Conservation (phyloP, 1,140 invertebrate species). For the Hylaeus anthracinus region DNA sequence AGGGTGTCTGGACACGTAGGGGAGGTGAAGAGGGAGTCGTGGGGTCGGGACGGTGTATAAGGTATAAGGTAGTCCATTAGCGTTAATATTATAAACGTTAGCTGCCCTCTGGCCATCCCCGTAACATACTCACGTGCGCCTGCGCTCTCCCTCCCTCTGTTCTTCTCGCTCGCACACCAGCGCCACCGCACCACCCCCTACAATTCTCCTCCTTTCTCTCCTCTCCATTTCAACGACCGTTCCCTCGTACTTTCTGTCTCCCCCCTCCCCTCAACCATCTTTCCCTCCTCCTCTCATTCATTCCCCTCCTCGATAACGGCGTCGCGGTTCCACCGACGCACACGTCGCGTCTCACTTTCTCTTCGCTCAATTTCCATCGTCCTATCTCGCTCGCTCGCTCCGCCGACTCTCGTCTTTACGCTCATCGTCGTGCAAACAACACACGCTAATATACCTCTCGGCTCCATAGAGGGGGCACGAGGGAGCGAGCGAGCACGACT, state of each 20-base stretch:
- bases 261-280: neutral
- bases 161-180: conserved; percentile 6
- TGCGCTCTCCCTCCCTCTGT: conserved; percentile 36
- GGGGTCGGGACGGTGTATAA: conserved; percentile 74
- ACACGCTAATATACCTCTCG: conserved; percentile 49
- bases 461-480: conserved; percentile 6
- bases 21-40: conserved; percentile 48
- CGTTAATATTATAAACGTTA: conserved; percentile 82
- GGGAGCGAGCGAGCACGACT: neutral
- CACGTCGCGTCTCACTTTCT: neutral
- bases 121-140: conserved; percentile 70
- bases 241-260: conserved; percentile 21
- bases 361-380: too few relatives aligned
- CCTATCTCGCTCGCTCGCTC: neutral
- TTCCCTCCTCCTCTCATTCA: conserved; percentile 25
- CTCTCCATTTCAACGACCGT: conserved; percentile 47
- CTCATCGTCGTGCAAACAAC: conserved; percentile 49
- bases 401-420: conserved; percentile 35
- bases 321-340: neutral
- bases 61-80: conserved; percentile 82
- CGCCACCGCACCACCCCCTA: conserved; percentile 40
- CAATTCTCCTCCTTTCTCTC: conserved; percentile 30
- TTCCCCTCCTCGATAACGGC: conserved; percentile 32
- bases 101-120: conserved; percentile 80
- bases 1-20: conserved; percentile 57